Evolutionary conservation across 1,140 invertebrate species (phyloP).

Genomic region (Melanaphis sacchari): DNA sequence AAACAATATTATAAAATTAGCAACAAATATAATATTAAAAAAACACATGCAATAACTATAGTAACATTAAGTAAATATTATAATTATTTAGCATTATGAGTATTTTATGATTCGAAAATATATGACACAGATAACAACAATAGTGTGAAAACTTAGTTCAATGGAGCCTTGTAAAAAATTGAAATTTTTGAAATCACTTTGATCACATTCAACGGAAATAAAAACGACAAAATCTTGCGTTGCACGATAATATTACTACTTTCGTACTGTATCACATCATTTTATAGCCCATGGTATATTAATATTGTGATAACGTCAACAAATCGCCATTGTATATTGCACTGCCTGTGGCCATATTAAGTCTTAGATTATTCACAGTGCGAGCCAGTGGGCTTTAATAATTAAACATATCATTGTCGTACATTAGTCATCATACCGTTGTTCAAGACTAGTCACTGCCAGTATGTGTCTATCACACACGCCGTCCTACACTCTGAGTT

Average conservation of each 20-base stretch:
- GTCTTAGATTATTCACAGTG: constrained; percentile 29
- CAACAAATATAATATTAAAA: neutral
- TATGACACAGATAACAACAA: neutral
- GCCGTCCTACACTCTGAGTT: neutral
- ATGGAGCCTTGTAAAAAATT: too few species aligned
- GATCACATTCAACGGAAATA: neutral
- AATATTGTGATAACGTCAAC: neutral
- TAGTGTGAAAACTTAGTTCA: neutral
- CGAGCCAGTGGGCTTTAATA: constrained; percentile 20
- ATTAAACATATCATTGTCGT: neutral
- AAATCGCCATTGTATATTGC: neutral
- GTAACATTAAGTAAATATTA: neutral
- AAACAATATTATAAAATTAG: neutral
- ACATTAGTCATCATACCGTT: constrained; percentile 16
- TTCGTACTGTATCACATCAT: neutral
- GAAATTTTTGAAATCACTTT: neutral
- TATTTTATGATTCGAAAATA: neutral
- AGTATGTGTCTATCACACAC: too few species aligned
- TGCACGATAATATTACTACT: neutral
- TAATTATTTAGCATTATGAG: neutral
- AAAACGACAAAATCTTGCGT: neutral
- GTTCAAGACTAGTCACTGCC: neutral
- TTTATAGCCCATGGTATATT: neutral
- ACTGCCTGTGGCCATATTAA: constrained; percentile 27
- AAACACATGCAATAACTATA: neutral